Evolutionary conservation across 2,888 invertebrate genomes (phyloP).

Genomic region (Hypercompe scribonia): DNA sequence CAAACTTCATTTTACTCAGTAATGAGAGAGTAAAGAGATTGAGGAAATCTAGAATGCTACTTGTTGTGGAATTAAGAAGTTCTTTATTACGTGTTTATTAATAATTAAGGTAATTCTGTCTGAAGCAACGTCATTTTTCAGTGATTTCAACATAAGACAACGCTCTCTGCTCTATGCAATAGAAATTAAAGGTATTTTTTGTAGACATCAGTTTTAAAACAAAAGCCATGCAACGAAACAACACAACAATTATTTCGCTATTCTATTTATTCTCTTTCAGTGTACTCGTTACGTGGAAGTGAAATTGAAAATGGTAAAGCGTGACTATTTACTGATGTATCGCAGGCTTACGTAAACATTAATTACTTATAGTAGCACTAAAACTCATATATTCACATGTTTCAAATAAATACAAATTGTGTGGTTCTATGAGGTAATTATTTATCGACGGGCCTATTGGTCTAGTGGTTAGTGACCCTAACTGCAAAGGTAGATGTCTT

Average conservation of each 20-base stretch:
- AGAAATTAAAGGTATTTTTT: neutral
- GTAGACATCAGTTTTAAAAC: neutral
- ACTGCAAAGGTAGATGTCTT: no score
- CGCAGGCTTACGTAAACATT: conserved; percentile 30
- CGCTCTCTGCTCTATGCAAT: neutral
- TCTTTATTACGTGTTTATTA: no score
- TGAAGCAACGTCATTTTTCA: no score
- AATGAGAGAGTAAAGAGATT: no score
- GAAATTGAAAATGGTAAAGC: conserved; percentile 13
- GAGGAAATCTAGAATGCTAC: no score
- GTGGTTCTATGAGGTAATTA: neutral
- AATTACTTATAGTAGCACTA: conserved; percentile 13
- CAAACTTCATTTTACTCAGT: neutral
- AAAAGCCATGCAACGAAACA: neutral
- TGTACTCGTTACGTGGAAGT: conserved; percentile 7
- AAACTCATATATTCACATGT: conserved; percentile 37
- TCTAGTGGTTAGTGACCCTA: no score
- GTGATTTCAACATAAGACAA: neutral
- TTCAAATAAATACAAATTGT: conserved; percentile 32
- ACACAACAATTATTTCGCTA: neutral
- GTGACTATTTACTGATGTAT: conserved; percentile 18
- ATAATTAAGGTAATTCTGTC: no score
- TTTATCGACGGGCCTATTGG: no score
- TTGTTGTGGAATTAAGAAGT: no score
- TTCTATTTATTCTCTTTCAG: conserved; percentile 3